Evolutionary conservation across 2,113 vertebrate genomes (phyloP).

Genomic region (Trachemys scripta): DNA sequence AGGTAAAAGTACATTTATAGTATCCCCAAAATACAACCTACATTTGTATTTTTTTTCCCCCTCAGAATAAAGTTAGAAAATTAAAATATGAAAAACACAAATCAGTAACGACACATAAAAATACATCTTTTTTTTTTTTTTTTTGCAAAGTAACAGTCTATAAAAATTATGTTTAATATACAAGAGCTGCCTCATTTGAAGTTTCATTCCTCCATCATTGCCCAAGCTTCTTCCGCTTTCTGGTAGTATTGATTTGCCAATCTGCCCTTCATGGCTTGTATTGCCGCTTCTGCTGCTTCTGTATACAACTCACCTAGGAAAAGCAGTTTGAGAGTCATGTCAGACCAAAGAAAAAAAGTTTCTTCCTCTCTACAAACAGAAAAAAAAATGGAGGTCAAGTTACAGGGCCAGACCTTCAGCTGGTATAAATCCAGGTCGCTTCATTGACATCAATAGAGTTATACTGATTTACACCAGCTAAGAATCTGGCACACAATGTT

Average conservation of each 20-base stretch:
- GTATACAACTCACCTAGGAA: slow-evolving; percentile 92
- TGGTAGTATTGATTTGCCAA: slow-evolving; percentile 95
- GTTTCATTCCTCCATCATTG: slow-evolving; percentile 87
- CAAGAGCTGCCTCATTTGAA: background rate
- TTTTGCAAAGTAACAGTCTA: slow-evolving; percentile 2
- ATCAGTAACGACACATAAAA: slow-evolving; percentile 65
- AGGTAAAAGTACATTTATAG: background rate
- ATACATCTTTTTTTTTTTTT: background rate
- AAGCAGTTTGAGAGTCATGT: background rate
- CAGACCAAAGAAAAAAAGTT: background rate
- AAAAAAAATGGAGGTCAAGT: background rate
- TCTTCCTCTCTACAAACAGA: background rate
- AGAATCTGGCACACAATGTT: background rate
- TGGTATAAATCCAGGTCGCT: background rate
- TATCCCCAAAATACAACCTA: background rate
- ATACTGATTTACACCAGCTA: background rate
- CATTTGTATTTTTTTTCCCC: background rate
- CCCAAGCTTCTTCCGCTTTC: slow-evolving; percentile 96
- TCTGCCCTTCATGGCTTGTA: slow-evolving; percentile 95
- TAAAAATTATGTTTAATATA: slow-evolving; percentile 6
- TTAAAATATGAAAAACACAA: slow-evolving; percentile 45
- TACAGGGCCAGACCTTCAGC: background rate
- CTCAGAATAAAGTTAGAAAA: slow-evolving; percentile 51
- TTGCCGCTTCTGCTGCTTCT: slow-evolving; percentile 94
- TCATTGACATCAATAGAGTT: background rate